Evolutionary conservation across 53 echinoderm and acorn worm genomes (phyloP).

Genomic region (Holothuria leucospilota): DNA sequence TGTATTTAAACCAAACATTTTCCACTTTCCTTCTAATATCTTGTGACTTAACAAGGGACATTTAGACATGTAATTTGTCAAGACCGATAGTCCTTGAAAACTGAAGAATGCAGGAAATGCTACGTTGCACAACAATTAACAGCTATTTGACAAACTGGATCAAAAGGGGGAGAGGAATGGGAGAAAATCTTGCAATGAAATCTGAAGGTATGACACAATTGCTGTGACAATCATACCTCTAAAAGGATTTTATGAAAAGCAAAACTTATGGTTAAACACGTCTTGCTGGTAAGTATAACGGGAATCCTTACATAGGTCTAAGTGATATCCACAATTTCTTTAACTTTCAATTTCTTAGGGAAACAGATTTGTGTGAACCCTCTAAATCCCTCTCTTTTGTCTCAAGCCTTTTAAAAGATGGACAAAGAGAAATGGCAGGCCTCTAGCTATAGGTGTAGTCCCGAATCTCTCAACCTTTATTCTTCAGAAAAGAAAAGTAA

Average conservation of each 20-base stretch:
- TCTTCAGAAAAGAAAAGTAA: conserved; percentile 4
- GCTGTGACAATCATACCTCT: too few relatives aligned
- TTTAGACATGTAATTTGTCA: too few relatives aligned
- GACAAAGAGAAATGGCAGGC: background rate
- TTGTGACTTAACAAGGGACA: too few relatives aligned
- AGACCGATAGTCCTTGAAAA: too few relatives aligned
- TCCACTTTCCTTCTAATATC: too few relatives aligned
- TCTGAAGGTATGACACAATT: too few relatives aligned
- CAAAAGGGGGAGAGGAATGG: background rate
- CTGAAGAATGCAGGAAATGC: too few relatives aligned
- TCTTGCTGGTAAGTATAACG: background rate
- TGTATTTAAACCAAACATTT: too few relatives aligned
- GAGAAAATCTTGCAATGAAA: background rate
- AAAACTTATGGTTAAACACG: conserved; percentile 32
- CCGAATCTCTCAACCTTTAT: background rate
- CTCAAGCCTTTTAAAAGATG: background rate
- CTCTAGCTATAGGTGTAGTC: background rate
- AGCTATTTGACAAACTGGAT: background rate
- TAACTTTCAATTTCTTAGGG: conserved; percentile 35
- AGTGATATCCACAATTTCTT: conserved; percentile 44
- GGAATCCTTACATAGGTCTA: conserved; percentile 18
- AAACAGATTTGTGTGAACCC: conserved; percentile 6
- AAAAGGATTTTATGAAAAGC: conserved; percentile 3
- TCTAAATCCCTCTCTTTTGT: background rate
- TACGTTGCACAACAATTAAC: too few relatives aligned